phyloP scores from a whole-genome alignment of 2,888 invertebrate genomes.

The Temnothorax unifasciatus region DNA sequence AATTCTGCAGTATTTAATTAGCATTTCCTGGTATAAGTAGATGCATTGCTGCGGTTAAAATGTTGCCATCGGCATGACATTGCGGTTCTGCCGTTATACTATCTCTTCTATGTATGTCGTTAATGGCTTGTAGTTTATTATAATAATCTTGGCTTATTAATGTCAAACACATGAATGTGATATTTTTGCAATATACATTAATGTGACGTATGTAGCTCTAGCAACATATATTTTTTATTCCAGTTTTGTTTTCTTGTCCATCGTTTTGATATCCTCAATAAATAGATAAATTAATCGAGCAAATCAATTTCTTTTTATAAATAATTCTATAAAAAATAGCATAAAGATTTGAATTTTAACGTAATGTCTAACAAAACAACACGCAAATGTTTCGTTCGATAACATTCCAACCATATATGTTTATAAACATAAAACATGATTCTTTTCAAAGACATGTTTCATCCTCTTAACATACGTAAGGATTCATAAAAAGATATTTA shows the following conservation, averaged over 20 bases:
- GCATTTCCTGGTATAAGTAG: constrained; percentile 24
- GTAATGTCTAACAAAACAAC: neutral
- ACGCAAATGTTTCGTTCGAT: neutral
- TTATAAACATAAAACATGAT: neutral
- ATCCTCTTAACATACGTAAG: neutral
- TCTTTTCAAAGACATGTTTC: neutral
- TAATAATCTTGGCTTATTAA: constrained; percentile 2
- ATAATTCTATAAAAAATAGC: constrained; percentile 13
- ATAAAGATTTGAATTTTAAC: neutral
- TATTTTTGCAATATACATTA: neutral
- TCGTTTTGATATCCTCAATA: neutral
- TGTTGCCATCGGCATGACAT: neutral
- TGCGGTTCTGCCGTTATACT: constrained; percentile 27
- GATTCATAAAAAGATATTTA: neutral
- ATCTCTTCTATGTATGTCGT: constrained; percentile 4
- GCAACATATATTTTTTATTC: neutral
- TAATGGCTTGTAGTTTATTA: constrained; percentile 13
- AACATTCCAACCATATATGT: neutral
- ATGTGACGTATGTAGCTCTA: neutral
- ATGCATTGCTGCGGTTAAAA: constrained; percentile 15
- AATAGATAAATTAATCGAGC: neutral
- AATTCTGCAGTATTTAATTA: constrained; percentile 9
- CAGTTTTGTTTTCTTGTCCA: neutral
- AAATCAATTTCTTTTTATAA: neutral
- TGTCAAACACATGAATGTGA: neutral